phyloP scores from a whole-genome alignment of 2,797 vertebrate genomes.

The Setipinna tenuifilis region DNA sequence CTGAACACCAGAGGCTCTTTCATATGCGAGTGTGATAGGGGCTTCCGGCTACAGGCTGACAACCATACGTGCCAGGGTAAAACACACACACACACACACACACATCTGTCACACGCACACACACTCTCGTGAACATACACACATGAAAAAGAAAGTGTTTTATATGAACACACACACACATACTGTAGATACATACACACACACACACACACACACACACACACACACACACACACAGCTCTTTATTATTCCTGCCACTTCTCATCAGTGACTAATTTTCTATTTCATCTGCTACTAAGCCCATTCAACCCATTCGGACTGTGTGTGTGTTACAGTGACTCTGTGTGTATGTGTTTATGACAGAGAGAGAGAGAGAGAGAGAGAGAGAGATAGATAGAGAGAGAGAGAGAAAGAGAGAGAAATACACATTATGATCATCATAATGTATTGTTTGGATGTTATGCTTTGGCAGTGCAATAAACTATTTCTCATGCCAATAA shows the following conservation, averaged over 20 bases:
- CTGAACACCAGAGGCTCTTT: slow-evolving; percentile 56
- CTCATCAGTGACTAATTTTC: neutral
- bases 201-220: neutral
- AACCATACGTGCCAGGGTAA: slow-evolving; percentile 57
- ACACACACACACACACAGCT: neutral
- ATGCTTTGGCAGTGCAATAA: too few relatives aligned
- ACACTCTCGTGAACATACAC: neutral
- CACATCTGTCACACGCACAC: neutral
- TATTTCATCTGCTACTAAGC: neutral
- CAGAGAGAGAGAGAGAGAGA: neutral
- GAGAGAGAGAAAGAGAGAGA: too few relatives aligned
- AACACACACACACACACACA: slow-evolving; percentile 12
- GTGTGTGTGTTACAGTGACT: neutral
- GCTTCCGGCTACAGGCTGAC: slow-evolving; percentile 50
- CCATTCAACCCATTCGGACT: neutral
- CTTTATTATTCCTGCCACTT: neutral
- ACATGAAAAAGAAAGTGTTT: too few relatives aligned
- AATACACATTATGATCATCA: too few relatives aligned
- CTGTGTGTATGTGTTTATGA: neutral
- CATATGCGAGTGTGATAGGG: slow-evolving; percentile 54
- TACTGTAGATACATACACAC: neutral
- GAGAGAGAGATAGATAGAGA: too few relatives aligned
- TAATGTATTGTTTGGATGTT: too few relatives aligned
- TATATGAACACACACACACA: neutral
- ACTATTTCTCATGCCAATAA: too few relatives aligned